Evolutionary conservation across 2,113 vertebrate species (phyloP).

Genomic region (Muntiacus reevesi): DNA sequence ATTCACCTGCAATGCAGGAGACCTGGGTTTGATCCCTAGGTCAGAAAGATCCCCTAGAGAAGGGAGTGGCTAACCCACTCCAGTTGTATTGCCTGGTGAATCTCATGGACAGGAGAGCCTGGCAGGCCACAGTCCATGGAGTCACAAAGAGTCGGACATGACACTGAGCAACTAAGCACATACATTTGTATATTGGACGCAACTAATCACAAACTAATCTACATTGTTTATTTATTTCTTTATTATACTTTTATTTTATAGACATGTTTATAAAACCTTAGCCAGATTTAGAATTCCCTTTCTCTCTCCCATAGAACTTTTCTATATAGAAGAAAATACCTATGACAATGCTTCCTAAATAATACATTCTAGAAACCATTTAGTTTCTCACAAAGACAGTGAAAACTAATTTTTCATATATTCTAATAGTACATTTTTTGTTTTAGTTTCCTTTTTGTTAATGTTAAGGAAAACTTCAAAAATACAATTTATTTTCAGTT

Average conservation of each 20-base stretch:
- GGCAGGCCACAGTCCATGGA: not conserved
- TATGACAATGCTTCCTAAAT: not conserved
- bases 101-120: not conserved
- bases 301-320: not conserved
- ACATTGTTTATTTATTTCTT: not conserved
- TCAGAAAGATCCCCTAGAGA: not conserved
- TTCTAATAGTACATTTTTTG: not conserved
- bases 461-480: not conserved
- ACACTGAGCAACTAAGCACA: not conserved
- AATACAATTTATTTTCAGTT: not conserved
- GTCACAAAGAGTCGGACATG: not conserved
- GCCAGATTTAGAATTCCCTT: not conserved
- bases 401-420: not conserved
- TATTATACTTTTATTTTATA: not conserved
- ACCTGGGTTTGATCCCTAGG: not conserved
- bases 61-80: not conserved
- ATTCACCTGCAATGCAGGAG: not conserved
- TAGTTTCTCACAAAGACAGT: not conserved
- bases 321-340: not conserved
- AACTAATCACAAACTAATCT: not conserved
- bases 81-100: not conserved
- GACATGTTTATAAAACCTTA: not conserved
- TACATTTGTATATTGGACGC: not conserved
- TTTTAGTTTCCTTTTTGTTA: not conserved
- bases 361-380: not conserved